Evolutionary conservation across 2,888 invertebrate genomes (phyloP), one percentile per base, ranked within the genome.

Genomic region (Nephrotoma appendiculata): DNA sequence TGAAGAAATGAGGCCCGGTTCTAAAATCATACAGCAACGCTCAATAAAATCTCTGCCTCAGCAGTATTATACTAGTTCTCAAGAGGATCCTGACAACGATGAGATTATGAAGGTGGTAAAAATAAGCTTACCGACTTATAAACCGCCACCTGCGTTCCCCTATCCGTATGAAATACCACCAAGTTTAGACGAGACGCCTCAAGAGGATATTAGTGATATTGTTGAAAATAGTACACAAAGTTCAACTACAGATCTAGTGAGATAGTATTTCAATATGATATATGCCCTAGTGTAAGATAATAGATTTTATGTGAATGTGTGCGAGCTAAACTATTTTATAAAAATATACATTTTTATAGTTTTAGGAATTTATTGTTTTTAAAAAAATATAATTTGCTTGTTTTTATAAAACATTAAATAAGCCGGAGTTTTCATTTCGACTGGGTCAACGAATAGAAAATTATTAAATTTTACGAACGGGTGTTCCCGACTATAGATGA

Each of bases 121-220:
- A 86, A 57, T 86, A 41, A 6, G 94, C 88, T 89, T 94, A 88
- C 94, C 94, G 11, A 94, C 94, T 0, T 94, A 93, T 89, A 90
- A 92, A 43, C 94, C 94, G 31, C 89, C 90, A 4, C 19, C 71
- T 5, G 87, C 87, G 48, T 86, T 85, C 86, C 83, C 86, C 48
- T 57, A 42, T 87, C 9, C 85, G 87, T 41, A 86, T 87, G 83
- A 87, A 19, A 41, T 57, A 41, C 86, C 86, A 12, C 45, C 45
- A 45, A 44, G 11, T 84, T 42, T 84, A 41, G 84, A 84, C 3
- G 71, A 71, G 31, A 7, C 31, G 31, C 71, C 19, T 31, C 11
- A 31, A 9, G 31, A 31, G 11, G 31, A 71, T 71, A 71, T 7
- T 71, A 71, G 52, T 57, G 52, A 71, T 71, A 71, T 31, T 71